phyloP scores from a whole-genome alignment of 2,888 invertebrate genomes.

The Notocelia uddmanniana region DNA sequence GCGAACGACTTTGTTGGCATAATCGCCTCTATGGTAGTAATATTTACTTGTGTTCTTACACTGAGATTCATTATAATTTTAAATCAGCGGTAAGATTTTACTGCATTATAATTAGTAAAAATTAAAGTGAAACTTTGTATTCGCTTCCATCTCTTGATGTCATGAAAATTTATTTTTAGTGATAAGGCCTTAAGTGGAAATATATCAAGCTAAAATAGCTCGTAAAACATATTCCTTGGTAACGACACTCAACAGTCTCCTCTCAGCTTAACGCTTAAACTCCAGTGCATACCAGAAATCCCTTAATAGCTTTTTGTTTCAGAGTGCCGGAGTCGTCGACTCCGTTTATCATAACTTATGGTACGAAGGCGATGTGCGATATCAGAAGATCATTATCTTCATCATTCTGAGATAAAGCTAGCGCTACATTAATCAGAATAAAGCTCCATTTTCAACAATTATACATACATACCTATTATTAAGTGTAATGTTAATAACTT shows the following conservation, averaged over 20 bases:
- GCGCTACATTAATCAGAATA: background rate
- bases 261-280: background rate
- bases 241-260: background rate
- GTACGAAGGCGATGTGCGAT: constrained; percentile 47
- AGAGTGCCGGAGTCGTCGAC: constrained; percentile 51
- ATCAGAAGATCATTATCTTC: constrained; percentile 49
- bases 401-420: constrained; percentile 49
- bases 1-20: constrained; percentile 58
- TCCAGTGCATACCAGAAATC: constrained; percentile 2
- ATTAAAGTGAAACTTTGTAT: background rate
- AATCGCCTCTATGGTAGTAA: constrained; percentile 52
- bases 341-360: constrained; percentile 50
- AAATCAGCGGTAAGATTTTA: constrained; percentile 57
- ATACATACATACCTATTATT: no score
- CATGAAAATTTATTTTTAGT: no score
- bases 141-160: no score
- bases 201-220: background rate
- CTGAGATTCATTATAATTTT: constrained; percentile 59
- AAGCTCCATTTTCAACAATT: no score
- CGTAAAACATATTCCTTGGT: background rate
- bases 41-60: constrained; percentile 63
- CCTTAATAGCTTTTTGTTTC: constrained; percentile 41
- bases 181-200: no score
- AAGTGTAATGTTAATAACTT: no score
- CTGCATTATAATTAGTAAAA: background rate